Base-by-base conservation (phyloP, 2,113 vertebrate genomes). In the Gadus macrocephalus region DNA sequence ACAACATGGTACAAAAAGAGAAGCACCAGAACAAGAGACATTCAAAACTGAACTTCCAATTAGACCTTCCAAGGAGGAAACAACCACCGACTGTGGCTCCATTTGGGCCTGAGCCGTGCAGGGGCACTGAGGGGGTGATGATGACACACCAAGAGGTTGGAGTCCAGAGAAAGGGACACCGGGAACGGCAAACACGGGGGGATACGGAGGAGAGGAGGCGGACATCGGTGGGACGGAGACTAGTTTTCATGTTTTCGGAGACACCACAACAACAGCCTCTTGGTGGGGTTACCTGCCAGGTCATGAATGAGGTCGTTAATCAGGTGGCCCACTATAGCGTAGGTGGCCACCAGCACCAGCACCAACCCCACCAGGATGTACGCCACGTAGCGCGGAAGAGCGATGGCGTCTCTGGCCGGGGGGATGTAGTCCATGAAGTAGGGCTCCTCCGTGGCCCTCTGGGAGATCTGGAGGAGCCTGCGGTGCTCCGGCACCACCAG, bases 291-390 rank as follows among this genome's bases (percentile, higher is more conserved):
- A 97, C 95, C 95, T 0, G 94, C 91, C 0, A 97, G 87, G 84
- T 96, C 95, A 5, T 96, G 95, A 56, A 91, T 75, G 35, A 97
- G 91, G 85, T 97, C 95, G 74, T 93, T 93, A 81, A 97, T 95
- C 75, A 98, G 93, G 82, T 98, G 95, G 3, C 96, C 95, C 22
- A 96, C 94, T 0, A 96, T 95, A 83, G 94, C 94, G 0, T 96
- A 97, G 0, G 94, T 94, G 60, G 92, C 93, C 2, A 86, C 70
- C 66, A 95, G 53, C 66, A 97, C 92, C 76, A 98, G 75, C 0
- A 90, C 38, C 0, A 86, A 85, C 0, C 93, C 95, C 69, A 91
- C 87, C 62, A 95, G 59, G 19, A 28, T 69, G 15, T 93, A 93
- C 75, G 93, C 77, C 25, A 93, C 82, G 27, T 71, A 84, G 64